phyloP scores from a whole-genome alignment of 2,113 vertebrate species.

The Siphamia tubifer region DNA sequence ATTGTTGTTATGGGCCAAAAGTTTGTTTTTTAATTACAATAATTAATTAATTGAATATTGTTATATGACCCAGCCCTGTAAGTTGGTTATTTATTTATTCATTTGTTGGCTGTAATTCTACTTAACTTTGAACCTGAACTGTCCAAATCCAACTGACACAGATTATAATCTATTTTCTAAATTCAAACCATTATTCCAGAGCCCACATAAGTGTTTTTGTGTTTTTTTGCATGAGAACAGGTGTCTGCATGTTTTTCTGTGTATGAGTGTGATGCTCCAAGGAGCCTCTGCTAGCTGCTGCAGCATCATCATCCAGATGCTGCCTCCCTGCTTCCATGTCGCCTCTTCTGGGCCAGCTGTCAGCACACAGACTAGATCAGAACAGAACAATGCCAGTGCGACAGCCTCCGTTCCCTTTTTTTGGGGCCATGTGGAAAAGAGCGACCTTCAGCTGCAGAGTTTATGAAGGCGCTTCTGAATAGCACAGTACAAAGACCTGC shows the following conservation, averaged over 20 bases:
- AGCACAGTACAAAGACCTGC: constrained; percentile 51
- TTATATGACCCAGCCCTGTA: no score
- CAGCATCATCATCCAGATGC: constrained; percentile 42
- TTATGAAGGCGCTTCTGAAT: constrained; percentile 45
- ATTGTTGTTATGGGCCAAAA: no score
- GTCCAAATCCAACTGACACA: neutral
- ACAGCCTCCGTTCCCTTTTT: constrained; percentile 45
- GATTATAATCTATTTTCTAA: neutral
- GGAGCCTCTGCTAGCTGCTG: constrained; percentile 23
- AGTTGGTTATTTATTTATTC: no score
- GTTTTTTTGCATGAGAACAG: neutral
- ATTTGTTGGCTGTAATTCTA: no score
- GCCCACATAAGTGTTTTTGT: neutral
- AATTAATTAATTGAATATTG: no score
- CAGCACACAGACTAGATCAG: constrained; percentile 54
- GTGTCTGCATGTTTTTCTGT: neutral
- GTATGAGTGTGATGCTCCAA: constrained; percentile 1
- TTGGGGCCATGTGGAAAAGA: constrained; percentile 40
- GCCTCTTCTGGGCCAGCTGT: constrained; percentile 43
- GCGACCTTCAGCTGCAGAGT: constrained; percentile 51
- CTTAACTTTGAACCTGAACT: no score
- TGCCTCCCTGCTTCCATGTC: constrained; percentile 18
- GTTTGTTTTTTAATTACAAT: no score
- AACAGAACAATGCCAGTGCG: constrained; percentile 50
- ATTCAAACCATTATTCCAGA: neutral